Base-by-base conservation (phyloP, 2,113 vertebrate genomes). In the Podarcis muralis region DNA sequence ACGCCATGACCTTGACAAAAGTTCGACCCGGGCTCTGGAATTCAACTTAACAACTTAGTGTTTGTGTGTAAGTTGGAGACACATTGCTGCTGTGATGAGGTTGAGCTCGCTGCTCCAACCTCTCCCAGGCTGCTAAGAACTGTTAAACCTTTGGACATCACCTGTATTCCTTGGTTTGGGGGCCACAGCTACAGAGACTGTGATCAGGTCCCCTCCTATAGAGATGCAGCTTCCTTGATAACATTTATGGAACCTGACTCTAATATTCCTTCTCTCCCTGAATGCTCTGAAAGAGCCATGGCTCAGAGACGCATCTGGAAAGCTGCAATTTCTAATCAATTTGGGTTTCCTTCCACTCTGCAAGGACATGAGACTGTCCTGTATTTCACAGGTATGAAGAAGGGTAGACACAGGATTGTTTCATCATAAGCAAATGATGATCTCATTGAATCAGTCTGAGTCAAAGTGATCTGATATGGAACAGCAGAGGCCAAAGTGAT, bases 181-280 rank as follows among this genome's bases (percentile, higher is more conserved):
- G 68, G 78, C 78, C 69, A 82, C 30, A 81, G 69, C 78, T 83
- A 53, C n/a, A 69, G 43, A 86, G 89, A 86, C 84, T 59, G 43
- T 83, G 69, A 90, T 23, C 59, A 90, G 86, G 86, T 77, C 84
- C 40, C 25, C 86, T 40, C 84, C 79, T 77, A 43, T 59, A 75
- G 22, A 12, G 53, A 81, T 75, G 75, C 18, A 66, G 78, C 76
- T 86, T 53, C 78, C 57, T 59, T 53, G 43, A n/a, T 25, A 86
- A 68, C 71, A 83, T 86, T 86, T 86, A 78, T 83, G 83, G 88
- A 85, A 68, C 4, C 43, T 76, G 59, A 37, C 59, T 74, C 13
- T 40, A 43, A 77, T 27, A 25, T 22, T 72, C 57, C 37, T 12
- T 37, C 75, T 68, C 40, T 66, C 66, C 59, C 30, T 3, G 6